Conservation (phyloP, 2,797 vertebrate genomes). For the Sebastolobus altivelis region DNA sequence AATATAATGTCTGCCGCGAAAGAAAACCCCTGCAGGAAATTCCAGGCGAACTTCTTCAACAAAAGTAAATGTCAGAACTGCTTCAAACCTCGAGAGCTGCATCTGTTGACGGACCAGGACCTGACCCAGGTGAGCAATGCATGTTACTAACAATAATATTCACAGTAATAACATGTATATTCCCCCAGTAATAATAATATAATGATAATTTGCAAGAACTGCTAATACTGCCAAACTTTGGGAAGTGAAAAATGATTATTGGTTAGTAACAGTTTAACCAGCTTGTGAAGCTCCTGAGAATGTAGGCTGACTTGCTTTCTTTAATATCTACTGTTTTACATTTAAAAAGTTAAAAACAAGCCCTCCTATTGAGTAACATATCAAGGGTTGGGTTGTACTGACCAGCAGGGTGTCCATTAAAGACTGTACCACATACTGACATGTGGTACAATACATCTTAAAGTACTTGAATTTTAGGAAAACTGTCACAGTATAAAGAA, state of each 20-base stretch:
- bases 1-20: slow-evolving; percentile 91
- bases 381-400: background rate
- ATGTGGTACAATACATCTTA: background rate
- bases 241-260: slow-evolving; percentile 1
- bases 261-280: background rate
- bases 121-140: slow-evolving; percentile 91
- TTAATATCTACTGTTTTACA: background rate
- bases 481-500: too few relatives aligned
- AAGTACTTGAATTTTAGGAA: too few relatives aligned
- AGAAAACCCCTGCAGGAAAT: slow-evolving; percentile 96
- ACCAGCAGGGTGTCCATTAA: slow-evolving; percentile 2
- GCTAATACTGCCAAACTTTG: background rate
- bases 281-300: background rate
- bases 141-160: too few relatives aligned
- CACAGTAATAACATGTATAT: background rate
- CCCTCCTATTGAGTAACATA: background rate
- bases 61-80: slow-evolving; percentile 99
- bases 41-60: slow-evolving; percentile 99
- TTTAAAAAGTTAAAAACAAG: background rate
- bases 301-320: background rate
- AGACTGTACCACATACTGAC: too few relatives aligned
- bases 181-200: too few relatives aligned
- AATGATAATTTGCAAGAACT: too few relatives aligned
- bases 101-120: slow-evolving; percentile 96
- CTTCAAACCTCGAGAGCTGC: slow-evolving; percentile 96